A percentile compares a stretch with the other conserved stretches of the same genome.
These are phyloP conservation scores for Theristicus caerulescens DNA, from an alignment of 2,113 vertebrate species.

Conservation along the genomic window DNA sequence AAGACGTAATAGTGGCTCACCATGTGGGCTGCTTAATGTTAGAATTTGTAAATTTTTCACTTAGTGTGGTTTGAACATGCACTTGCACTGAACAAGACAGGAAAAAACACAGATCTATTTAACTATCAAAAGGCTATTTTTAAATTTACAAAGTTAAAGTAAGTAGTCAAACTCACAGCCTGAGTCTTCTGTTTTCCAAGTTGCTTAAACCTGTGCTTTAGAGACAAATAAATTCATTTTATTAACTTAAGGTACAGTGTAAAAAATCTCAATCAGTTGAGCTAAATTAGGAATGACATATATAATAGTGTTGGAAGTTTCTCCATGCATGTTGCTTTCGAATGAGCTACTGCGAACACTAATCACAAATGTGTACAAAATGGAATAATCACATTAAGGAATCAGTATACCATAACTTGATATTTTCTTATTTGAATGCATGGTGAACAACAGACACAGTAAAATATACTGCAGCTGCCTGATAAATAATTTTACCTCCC, in stretches of 20 bases:
- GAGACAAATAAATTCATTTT: neutral
- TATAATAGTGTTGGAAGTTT: neutral
- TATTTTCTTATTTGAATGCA: slow-evolving; percentile 16
- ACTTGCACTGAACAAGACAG: neutral
- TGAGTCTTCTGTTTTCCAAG: neutral
- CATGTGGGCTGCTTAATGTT: neutral
- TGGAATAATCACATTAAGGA: neutral
- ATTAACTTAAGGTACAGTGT: neutral
- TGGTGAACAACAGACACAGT: neutral
- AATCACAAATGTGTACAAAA: slow-evolving; percentile 26
- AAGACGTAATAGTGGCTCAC: neutral
- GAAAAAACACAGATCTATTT: neutral
- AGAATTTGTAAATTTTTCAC: neutral
- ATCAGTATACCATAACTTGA: neutral
- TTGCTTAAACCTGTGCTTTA: neutral
- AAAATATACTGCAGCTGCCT: neutral
- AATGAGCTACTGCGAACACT: neutral
- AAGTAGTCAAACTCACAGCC: neutral
- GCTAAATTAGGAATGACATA: neutral
- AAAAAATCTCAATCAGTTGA: neutral
- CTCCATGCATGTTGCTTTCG: neutral
- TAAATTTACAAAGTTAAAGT: neutral
- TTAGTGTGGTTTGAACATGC: neutral
- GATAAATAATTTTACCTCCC: neutral
- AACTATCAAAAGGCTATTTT: neutral